A percentile compares a stretch with the other conserved stretches of the same genome.
Conservation (phyloP, 1,140 invertebrate species). For the Sinella curviseta region DNA sequence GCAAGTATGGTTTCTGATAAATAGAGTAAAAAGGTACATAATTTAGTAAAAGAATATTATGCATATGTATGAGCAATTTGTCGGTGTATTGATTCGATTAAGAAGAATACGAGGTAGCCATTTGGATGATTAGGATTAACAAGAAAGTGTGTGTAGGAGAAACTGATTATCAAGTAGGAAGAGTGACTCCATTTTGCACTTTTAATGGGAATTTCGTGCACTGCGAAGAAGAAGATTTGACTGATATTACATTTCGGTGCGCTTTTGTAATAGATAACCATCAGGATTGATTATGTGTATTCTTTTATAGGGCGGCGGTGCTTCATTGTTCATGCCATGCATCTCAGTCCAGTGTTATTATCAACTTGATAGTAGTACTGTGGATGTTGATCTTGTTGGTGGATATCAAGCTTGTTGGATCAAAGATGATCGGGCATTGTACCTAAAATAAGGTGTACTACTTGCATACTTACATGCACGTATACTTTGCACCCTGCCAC, state of each 20-base stretch:
- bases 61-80: background rate
- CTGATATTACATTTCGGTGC: conserved; percentile 21
- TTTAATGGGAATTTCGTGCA: conserved; percentile 11
- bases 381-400: background rate
- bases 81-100: background rate
- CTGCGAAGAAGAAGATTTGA: background rate
- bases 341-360: background rate
- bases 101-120: background rate
- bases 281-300: conserved; percentile 12
- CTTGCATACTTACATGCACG: background rate
- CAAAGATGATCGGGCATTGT: background rate
- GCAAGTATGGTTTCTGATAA: no score
- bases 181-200: conserved; percentile 10
- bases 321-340: background rate
- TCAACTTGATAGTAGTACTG: background rate
- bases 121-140: conserved; percentile 9
- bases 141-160: conserved; percentile 2
- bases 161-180: background rate
- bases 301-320: background rate
- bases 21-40: no score
- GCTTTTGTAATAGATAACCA: conserved; percentile 9
- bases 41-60: no score
- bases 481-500: background rate
- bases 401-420: background rate
- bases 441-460: background rate